Percentiles rank a stretch among this genome's conserved stretches.
phyloP scores from a whole-genome alignment of 2,888 invertebrate species.

The Tachina grossa region DNA sequence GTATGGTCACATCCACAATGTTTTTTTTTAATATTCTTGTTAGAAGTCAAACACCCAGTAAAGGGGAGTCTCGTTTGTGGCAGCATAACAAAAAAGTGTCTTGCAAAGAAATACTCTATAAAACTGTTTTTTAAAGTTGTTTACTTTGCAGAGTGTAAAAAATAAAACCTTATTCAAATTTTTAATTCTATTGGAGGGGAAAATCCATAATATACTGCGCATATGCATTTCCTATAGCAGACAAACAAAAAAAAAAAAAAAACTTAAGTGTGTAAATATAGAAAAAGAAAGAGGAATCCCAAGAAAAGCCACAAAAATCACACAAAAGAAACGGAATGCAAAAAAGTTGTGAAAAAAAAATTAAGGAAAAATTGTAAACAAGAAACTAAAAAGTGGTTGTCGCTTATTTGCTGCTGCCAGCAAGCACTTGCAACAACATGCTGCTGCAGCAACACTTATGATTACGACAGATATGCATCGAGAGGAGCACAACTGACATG shows the following conservation, averaged over 20 bases:
- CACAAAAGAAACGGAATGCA: conserved; percentile 26
- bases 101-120: background rate
- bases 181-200: conserved; percentile 1
- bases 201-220: conserved; percentile 46
- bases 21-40: too few relatives aligned
- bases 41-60: too few relatives aligned
- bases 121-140: background rate
- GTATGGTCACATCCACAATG: too few relatives aligned
- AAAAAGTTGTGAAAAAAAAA: background rate
- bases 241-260: conserved; percentile 9
- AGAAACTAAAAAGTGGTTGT: conserved; percentile 53
- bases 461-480: background rate
- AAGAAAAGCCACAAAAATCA: conserved; percentile 46
- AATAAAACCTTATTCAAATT: conserved; percentile 12
- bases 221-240: conserved; percentile 32
- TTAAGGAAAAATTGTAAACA: conserved; percentile 36
- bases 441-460: background rate
- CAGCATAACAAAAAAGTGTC: too few relatives aligned
- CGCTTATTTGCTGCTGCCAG: conserved; percentile 27
- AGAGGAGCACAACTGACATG: too few relatives aligned
- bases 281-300: background rate
- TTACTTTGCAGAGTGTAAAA: background rate
- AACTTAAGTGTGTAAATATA: background rate
- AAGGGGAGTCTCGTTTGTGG: too few relatives aligned
- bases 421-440: background rate